Base-by-base conservation (phyloP, 2,113 vertebrate genomes). In the Abramis brama region DNA sequence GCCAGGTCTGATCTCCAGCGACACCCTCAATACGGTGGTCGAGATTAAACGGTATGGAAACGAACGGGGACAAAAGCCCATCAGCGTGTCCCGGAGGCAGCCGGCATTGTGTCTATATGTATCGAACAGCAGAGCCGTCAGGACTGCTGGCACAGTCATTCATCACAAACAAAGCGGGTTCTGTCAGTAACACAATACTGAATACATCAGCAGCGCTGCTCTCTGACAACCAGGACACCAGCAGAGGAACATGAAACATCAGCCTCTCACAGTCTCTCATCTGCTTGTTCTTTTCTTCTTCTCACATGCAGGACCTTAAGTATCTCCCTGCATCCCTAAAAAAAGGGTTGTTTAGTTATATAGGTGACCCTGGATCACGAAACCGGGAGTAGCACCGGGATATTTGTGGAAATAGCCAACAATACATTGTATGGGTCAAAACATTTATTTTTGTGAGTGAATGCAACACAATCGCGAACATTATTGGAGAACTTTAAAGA, bases 71-170 rank as follows among this genome's bases (percentile, higher is more conserved):
- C 91, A 93, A 92, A 94, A 94, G 93, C 91, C 93, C 93, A 89
- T 93, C 93, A 92, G 93, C 93, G 90, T 94, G 94, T 95, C 94
- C 93, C 62, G 83, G 92, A 94, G 94, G 93, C 93, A 92, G 93
- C 92, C 89, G 89, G 92, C 93, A 93, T 95, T 95, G 94, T 95
- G 93, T 95, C 94, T 93, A 92, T 93, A 94, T 95, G 94, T 94
- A 95, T 94, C 93, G 94, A 95, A 95, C 94, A 95, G 86, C 93
- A 88, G 91, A 93, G 90, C 93, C 94, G 94, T 94, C 94, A 94
- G 84, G 87, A 89, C 91, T 85, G 88, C 91, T 94, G 94, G 94
- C 94, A 94, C 93, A 90, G 92, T 94, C 94, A 95, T 95, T 95
- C 94, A 95, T 95, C 94, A 95, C 92, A 85, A 92, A 93, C 93